Evolutionary conservation across 1,140 invertebrate species (phyloP).

Genomic region (Nomia melanderi): DNA sequence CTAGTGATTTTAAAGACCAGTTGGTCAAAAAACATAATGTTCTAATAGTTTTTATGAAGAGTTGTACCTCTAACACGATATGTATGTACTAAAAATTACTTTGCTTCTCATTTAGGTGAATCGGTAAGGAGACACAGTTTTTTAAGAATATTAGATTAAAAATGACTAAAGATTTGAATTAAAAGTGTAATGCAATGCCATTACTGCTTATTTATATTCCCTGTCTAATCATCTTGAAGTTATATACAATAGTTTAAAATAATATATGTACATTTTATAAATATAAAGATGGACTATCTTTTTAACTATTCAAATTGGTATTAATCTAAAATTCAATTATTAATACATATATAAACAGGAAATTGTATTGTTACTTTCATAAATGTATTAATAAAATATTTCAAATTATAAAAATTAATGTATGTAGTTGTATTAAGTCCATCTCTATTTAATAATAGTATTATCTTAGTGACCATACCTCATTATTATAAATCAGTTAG

Average conservation of each 20-base stretch:
- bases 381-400: not conserved
- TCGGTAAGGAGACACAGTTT: slow-evolving; percentile 47
- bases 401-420: slow-evolving; percentile 6
- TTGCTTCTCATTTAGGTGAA: slow-evolving; percentile 59
- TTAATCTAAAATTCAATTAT: slow-evolving; percentile 17
- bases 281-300: slow-evolving; percentile 41
- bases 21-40: slow-evolving; percentile 48
- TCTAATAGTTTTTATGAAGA: slow-evolving; percentile 42
- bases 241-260: slow-evolving; percentile 40
- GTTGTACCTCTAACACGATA: slow-evolving; percentile 74
- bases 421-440: slow-evolving; percentile 20
- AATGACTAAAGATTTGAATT: slow-evolving; percentile 41
- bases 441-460: slow-evolving; percentile 45
- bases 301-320: slow-evolving; percentile 2
- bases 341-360: slow-evolving; percentile 9
- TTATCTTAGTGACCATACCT: slow-evolving; percentile 38
- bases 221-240: slow-evolving; percentile 34
- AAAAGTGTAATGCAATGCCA: slow-evolving; percentile 14
- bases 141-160: slow-evolving; percentile 57
- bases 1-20: slow-evolving; percentile 17
- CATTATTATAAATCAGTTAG: slow-evolving; percentile 28
- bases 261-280: slow-evolving; percentile 39
- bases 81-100: slow-evolving; percentile 76
- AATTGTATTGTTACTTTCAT: slow-evolving; percentile 4
- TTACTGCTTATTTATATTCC: slow-evolving; percentile 19